phyloP scores from a whole-genome alignment of 2,888 invertebrate genomes.

The Melanophora roralis region DNA sequence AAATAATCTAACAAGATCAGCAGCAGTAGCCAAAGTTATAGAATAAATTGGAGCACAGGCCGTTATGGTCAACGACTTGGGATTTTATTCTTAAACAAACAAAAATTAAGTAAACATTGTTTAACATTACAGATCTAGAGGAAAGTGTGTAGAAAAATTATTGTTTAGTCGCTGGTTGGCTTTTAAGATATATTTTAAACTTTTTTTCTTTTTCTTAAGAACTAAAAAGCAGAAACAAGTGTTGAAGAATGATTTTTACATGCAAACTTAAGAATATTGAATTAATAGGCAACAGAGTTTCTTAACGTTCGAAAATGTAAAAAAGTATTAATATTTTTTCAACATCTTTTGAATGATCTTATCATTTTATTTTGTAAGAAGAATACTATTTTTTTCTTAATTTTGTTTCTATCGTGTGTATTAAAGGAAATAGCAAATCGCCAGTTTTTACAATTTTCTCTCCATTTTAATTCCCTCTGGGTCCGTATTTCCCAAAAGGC shows the following conservation, averaged over 20 bases:
- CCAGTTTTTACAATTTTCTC: too few species aligned
- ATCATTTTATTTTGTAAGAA: too few species aligned
- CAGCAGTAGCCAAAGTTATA: background rate
- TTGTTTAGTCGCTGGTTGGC: conserved; percentile 33
- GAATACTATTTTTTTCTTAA: too few species aligned
- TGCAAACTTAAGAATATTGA: conserved; percentile 26
- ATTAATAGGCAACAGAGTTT: conserved; percentile 6
- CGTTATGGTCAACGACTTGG: conserved; percentile 62
- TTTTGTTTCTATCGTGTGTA: too few species aligned
- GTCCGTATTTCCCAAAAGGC: too few species aligned
- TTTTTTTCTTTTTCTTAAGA: conserved; percentile 12
- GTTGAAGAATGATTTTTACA: conserved; percentile 54
- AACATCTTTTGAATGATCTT: too few species aligned
- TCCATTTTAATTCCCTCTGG: too few species aligned
- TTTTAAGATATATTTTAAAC: conserved; percentile 39
- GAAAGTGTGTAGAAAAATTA: conserved; percentile 22
- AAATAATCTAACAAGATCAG: conserved; percentile 17
- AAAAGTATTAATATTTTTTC: too few species aligned
- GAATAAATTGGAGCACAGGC: conserved; percentile 51
- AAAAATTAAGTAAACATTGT: too few species aligned
- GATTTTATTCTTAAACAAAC: conserved; percentile 51
- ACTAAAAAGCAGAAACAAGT: conserved; percentile 48
- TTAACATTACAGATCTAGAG: conserved; percentile 45
- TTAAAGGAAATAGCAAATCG: too few species aligned
- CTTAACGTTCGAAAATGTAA: background rate